A percentile compares a stretch with the other conserved stretches of the same genome.
phyloP scores from a whole-genome alignment of 2,113 vertebrate species.

The Trachemys scripta region DNA sequence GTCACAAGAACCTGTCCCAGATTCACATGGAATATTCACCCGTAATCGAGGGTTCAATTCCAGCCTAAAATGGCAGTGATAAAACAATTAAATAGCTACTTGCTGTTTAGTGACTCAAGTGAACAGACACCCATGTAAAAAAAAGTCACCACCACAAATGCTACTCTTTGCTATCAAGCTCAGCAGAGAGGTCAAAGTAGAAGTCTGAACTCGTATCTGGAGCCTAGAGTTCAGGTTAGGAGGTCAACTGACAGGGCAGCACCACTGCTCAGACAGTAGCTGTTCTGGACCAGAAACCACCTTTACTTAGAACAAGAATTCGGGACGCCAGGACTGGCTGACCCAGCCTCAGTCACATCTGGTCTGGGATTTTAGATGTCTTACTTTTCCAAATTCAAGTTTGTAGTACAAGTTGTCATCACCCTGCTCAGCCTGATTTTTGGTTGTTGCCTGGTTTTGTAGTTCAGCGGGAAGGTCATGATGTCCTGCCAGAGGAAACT shows the following conservation, averaged over 20 bases:
- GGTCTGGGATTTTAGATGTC: fast-evolving
- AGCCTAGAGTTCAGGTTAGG: background rate
- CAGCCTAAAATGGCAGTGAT: background rate
- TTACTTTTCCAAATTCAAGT: conserved; percentile 41
- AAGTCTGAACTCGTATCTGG: background rate
- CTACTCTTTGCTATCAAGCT: background rate
- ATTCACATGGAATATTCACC: background rate
- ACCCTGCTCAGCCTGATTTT: background rate
- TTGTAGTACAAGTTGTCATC: conserved; percentile 33
- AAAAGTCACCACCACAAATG: background rate
- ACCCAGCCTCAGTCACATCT: background rate
- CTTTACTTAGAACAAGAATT: fast-evolving
- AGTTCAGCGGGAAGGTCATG: conserved; percentile 79
- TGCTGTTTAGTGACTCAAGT: background rate
- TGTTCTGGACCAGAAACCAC: background rate
- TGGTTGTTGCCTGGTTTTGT: conserved; percentile 49
- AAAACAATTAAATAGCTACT: background rate
- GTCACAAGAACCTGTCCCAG: too few species aligned
- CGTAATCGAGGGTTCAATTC: background rate
- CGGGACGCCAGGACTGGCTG: fast-evolving
- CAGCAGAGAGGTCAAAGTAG: background rate
- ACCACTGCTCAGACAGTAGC: background rate
- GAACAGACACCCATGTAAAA: background rate
- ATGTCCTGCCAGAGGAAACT: conserved; percentile 63
- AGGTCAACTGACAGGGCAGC: background rate